Percentiles rank a stretch among this genome's conserved stretches.
Conservation (phyloP, 2,797 vertebrate genomes). For the Argentina silus region DNA sequence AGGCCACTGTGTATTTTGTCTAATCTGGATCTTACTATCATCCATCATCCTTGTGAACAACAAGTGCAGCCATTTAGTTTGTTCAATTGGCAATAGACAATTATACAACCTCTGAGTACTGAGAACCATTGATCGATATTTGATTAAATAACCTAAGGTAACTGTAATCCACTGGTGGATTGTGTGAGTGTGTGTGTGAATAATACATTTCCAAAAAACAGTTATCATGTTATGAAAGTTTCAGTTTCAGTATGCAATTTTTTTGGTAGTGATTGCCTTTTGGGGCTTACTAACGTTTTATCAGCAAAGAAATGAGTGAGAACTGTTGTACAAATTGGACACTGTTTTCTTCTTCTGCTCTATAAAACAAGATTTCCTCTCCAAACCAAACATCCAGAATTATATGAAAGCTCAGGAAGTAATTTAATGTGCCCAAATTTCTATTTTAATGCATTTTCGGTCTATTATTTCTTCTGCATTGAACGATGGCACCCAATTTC, state of each 20-base stretch:
- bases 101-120: no score
- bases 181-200: neutral
- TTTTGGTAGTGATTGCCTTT: constrained; percentile 30
- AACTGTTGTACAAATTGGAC: constrained; percentile 3
- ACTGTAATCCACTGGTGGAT: neutral
- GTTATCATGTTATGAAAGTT: neutral
- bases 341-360: neutral
- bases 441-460: constrained; percentile 3
- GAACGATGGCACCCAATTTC: constrained; percentile 1
- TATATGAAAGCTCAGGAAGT: constrained; percentile 8
- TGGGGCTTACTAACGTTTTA: constrained; percentile 8
- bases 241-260: constrained; percentile 32
- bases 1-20: neutral
- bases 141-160: neutral
- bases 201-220: neutral
- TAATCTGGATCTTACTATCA: neutral
- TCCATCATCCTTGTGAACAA: neutral
- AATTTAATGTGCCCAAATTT: neutral
- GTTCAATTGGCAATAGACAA: neutral
- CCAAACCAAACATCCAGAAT: neutral
- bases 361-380: neutral
- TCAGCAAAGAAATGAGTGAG: constrained; percentile 7
- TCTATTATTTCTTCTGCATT: neutral
- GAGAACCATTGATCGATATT: neutral
- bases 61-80: neutral